These are phyloP conservation scores for Etheostoma nigrum DNA, from an alignment of 2,797 vertebrate genomes.

Conservation along the genomic window DNA sequence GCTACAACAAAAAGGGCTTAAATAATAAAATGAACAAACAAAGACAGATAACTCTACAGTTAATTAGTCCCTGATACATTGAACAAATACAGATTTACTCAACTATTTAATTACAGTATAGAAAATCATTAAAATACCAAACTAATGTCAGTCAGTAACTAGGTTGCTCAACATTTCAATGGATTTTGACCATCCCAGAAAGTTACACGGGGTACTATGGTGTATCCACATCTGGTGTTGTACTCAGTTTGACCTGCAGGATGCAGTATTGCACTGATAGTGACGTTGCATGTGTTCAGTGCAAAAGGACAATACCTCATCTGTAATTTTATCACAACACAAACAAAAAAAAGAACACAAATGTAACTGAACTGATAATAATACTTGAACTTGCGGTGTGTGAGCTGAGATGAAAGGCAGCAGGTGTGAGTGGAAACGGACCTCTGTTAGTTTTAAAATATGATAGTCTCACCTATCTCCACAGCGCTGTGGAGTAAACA, in stretches of 20 bases:
- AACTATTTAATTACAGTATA: too few species aligned
- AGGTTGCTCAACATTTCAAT: neutral
- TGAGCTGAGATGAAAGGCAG: neutral
- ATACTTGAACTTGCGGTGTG: neutral
- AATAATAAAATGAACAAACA: neutral
- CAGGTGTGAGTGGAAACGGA: neutral
- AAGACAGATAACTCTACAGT: neutral
- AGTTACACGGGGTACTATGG: neutral
- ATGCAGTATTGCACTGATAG: slow-evolving; percentile 61
- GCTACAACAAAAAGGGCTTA: neutral
- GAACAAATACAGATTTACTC: too few species aligned
- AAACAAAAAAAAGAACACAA: neutral
- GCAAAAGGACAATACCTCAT: neutral
- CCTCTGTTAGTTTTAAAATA: slow-evolving; percentile 2
- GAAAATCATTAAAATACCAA: too few species aligned
- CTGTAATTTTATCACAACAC: neutral
- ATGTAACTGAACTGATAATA: neutral
- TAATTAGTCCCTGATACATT: neutral
- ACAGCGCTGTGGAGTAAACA: neutral
- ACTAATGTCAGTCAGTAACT: neutral
- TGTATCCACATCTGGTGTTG: slow-evolving; percentile 16
- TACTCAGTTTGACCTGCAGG: slow-evolving; percentile 67
- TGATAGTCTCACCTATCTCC: neutral
- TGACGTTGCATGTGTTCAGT: neutral
- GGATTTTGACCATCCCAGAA: neutral